Evolutionary conservation across 2,888 invertebrate genomes (phyloP), one percentile per base, ranked within the genome.

Genomic region (Iselma pallidipennis): DNA sequence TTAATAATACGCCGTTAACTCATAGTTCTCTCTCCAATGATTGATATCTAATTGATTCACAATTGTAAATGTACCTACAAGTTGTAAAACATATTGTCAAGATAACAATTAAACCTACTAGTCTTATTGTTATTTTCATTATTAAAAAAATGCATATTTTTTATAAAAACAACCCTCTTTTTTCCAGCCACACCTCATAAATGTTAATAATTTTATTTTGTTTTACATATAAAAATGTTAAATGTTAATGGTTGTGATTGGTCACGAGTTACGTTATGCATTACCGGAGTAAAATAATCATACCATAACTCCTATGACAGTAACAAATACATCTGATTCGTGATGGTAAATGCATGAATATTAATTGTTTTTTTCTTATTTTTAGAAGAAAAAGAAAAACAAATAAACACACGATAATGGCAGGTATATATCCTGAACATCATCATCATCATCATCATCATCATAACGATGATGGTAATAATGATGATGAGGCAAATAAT

Each of bases 311-410:
- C 57, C 49, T 61, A 61, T 58, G 60, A 61, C 53, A 58, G 52
- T 33, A 61, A 61, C 56, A 61, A 65, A 62, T 53, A 57, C 65
- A 62, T 56, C 50, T 62, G 51, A 59, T 59, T 65, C 65, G 65
- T 65, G 65, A 61, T 65, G 53, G 45, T 31, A 21, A 49, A 49
- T 37, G 54, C 56, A 62, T 65, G 65, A 65, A 65, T 65, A 65
- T 62, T 65, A 59, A 65, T 59, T 64, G n/a, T n/a, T n/a, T n/a
- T n/a, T n/a, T n/a, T n/a, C n/a, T 63, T 57, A 56, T 66, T 65
- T 61, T 64, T 64, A 59, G 56, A 61, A 60, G 58, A 61, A 65
- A 65, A 45, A 45, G 19, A 45, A 45, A 45, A 45, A 21, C 45
- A 21, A 45, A 65, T 61, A 65, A 61, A 61, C 55, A 65, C 55